phyloP scores from a whole-genome alignment of 2,888 invertebrate species.

The Macrosoma leucophasiata region DNA sequence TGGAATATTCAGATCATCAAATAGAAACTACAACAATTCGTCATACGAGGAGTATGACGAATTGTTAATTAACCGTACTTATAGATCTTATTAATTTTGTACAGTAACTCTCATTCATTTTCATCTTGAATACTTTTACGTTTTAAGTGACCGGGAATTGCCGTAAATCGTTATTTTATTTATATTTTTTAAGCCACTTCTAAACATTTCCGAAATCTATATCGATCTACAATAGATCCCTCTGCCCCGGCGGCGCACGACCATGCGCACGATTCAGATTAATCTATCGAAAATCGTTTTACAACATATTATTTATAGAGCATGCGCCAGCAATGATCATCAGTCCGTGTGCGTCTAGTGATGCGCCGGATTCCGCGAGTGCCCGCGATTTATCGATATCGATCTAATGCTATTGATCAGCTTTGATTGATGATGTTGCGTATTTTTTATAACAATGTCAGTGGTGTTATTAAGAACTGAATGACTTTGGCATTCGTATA shows the following conservation, averaged over 20 bases:
- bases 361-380: constrained; percentile 41
- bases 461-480: constrained; percentile 4
- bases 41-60: neutral
- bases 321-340: constrained; percentile 75
- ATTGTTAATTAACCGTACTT: neutral
- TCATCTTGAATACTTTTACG: no score
- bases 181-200: constrained; percentile 8
- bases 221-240: constrained; percentile 73
- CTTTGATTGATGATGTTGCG: constrained; percentile 26
- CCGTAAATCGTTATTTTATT: constrained; percentile 21
- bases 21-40: neutral
- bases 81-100: no score
- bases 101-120: constrained; percentile 2
- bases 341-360: constrained; percentile 68
- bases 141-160: no score
- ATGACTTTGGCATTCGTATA: no score
- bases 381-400: constrained; percentile 43
- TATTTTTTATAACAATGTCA: constrained; percentile 13
- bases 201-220: constrained; percentile 36
- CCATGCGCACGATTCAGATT: constrained; percentile 74
- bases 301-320: constrained; percentile 77
- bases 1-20: neutral
- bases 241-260: constrained; percentile 69
- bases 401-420: constrained; percentile 37
- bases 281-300: constrained; percentile 77